Conservation (phyloP, 2,888 invertebrate species). For the Xestia sexstrigata region DNA sequence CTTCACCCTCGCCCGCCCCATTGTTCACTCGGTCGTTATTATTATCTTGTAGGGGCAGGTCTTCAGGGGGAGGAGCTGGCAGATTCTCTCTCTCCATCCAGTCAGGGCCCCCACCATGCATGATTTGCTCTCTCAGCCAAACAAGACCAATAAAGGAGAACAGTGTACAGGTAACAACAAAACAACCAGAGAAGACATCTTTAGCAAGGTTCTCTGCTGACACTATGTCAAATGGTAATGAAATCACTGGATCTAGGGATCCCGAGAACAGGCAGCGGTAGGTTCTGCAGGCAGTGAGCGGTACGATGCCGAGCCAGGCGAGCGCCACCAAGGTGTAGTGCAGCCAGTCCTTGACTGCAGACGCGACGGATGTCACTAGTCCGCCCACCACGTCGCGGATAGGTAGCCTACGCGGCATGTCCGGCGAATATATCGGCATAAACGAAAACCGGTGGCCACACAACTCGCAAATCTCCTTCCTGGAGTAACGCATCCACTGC, state of each 20-base stretch:
- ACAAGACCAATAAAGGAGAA: constrained; percentile 99
- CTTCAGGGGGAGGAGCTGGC: constrained; percentile 88
- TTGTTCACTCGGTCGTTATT: constrained; percentile 88
- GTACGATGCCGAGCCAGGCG: constrained; percentile 99
- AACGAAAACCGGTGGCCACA: constrained; percentile 99
- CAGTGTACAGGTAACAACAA: constrained; percentile 98
- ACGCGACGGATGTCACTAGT: constrained; percentile 96
- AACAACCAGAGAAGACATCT: constrained; percentile 98
- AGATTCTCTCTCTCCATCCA: constrained; percentile 96
- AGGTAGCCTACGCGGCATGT: constrained; percentile 99
- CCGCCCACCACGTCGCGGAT: constrained; percentile 98
- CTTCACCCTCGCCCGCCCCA: constrained; percentile 80
- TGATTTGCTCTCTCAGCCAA: constrained; percentile 99
- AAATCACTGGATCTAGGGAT: constrained; percentile 96
- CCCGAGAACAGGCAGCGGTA: constrained; percentile 98
- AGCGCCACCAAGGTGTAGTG: constrained; percentile 99
- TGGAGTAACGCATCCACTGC: constrained; percentile 99
- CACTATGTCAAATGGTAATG: constrained; percentile 97
- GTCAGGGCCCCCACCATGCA: constrained; percentile 99
- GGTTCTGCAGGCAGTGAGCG: constrained; percentile 98
- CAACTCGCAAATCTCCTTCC: constrained; percentile 99
- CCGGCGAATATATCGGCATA: constrained; percentile 99
- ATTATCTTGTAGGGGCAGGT: constrained; percentile 85
- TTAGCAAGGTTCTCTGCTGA: constrained; percentile 98
- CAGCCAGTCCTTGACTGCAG: constrained; percentile 98